These are phyloP conservation scores for Vidua macroura DNA, from an alignment of 2,113 vertebrate species.

Conservation along the genomic window DNA sequence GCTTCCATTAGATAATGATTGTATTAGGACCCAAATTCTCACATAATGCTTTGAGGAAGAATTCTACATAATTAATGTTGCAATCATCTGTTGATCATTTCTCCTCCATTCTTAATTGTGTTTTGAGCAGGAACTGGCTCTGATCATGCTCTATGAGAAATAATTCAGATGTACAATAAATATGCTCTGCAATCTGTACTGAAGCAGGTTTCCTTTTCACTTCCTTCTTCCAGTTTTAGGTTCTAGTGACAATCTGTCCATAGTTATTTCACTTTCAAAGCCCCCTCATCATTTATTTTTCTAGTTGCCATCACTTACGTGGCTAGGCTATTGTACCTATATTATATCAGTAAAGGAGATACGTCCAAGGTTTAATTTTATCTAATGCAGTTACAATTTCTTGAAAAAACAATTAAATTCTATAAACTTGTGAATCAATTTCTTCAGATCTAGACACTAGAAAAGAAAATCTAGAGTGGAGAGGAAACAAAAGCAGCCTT, in stretches of 20 bases:
- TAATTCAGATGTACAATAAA: background rate
- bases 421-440: background rate
- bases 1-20: background rate
- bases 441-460: background rate
- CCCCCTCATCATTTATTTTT: background rate
- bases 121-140: background rate
- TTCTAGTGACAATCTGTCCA: background rate
- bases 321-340: background rate
- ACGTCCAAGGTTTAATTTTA: background rate
- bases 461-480: background rate
- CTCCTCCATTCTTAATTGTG: background rate
- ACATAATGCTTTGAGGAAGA: background rate
- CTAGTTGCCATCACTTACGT: background rate
- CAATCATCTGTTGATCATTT: background rate
- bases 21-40: background rate
- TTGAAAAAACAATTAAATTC: background rate
- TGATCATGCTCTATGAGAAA: background rate
- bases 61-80: background rate
- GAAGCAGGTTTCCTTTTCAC: background rate
- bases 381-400: background rate
- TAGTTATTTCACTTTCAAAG: slow-evolving; percentile 9
- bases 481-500: background rate
- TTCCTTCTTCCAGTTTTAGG: background rate
- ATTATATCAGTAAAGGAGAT: background rate
- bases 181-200: background rate